Evolutionary conservation across 2,888 invertebrate species (phyloP).

Genomic region (Herminia tarsipennalis): DNA sequence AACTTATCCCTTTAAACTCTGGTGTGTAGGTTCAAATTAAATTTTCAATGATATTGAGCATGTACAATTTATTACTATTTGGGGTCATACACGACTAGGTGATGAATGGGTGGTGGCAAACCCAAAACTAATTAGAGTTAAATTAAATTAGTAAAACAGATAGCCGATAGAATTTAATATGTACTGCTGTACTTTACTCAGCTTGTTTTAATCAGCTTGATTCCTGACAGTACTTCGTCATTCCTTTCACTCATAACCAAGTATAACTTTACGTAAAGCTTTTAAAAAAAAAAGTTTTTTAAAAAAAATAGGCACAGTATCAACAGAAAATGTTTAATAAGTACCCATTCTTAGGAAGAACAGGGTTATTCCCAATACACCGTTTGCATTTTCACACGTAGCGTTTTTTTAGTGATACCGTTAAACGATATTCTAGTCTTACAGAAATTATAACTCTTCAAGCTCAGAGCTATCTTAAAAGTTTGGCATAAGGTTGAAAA

Average conservation of each 20-base stretch:
- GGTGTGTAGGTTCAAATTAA: conserved; percentile 12
- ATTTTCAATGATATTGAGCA: conserved; percentile 11
- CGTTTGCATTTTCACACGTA: conserved; percentile 45
- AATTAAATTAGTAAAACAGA: too few species aligned
- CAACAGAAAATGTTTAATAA: conserved; percentile 10
- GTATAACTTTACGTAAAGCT: too few species aligned
- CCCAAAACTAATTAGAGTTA: too few species aligned
- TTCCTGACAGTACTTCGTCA: too few species aligned
- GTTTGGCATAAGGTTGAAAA: conserved; percentile 1
- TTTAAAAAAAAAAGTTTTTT: too few species aligned
- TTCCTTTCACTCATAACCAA: too few species aligned
- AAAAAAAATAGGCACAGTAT: background rate
- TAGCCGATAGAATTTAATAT: too few species aligned
- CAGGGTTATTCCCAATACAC: conserved; percentile 33
- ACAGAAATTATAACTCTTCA: conserved; percentile 9
- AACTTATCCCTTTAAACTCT: conserved; percentile 13
- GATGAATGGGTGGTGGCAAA: too few species aligned
- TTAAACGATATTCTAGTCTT: conserved; percentile 30
- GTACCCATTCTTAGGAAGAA: conserved; percentile 28
- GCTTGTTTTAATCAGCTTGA: too few species aligned
- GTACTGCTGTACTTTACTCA: too few species aligned
- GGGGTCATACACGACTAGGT: too few species aligned
- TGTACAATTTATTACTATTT: background rate
- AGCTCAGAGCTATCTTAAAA: background rate
- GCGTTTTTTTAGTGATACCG: conserved; percentile 34